Evolutionary conservation across 2,888 invertebrate species (phyloP).

Genomic region (Hirtodrosophila alboralis): DNA sequence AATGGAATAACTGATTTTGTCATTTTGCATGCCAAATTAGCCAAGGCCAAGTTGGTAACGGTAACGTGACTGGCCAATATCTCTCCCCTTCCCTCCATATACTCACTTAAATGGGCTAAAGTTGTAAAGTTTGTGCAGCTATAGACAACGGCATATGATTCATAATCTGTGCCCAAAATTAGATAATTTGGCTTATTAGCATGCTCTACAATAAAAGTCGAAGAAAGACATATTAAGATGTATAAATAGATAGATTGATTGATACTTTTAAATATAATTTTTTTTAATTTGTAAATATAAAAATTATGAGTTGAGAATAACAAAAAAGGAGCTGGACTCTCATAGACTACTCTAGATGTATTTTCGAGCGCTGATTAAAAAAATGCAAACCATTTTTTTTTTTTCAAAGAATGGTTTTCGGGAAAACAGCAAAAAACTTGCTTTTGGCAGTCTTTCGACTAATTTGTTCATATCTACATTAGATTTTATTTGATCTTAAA

Average conservation of each 20-base stretch:
- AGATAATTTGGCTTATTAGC: slow-evolving; percentile 84
- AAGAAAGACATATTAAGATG: background rate
- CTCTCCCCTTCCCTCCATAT: slow-evolving; percentile 2
- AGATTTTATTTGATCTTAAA: too few species aligned
- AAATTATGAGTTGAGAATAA: too few species aligned
- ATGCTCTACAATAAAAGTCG: slow-evolving; percentile 39
- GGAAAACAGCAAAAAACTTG: too few species aligned
- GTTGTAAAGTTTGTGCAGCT: slow-evolving; percentile 85
- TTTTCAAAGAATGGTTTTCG: too few species aligned
- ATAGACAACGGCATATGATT: slow-evolving; percentile 87
- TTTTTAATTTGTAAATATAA: too few species aligned
- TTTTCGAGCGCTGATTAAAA: too few species aligned
- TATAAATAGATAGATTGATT: background rate
- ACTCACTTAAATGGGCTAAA: slow-evolving; percentile 79
- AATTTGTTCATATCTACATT: too few species aligned
- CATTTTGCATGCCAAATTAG: slow-evolving; percentile 63
- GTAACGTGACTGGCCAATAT: slow-evolving; percentile 13
- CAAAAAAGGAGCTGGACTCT: too few species aligned
- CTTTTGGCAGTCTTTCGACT: too few species aligned
- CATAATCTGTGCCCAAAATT: slow-evolving; percentile 87
- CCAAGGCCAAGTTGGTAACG: slow-evolving; percentile 30
- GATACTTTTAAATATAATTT: too few species aligned
- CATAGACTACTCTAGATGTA: too few species aligned
- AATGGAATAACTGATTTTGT: slow-evolving; percentile 61
- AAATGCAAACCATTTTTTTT: too few species aligned